phyloP scores from a whole-genome alignment of 2,888 invertebrate species.

The Lordiphosa andalusiaca region DNA sequence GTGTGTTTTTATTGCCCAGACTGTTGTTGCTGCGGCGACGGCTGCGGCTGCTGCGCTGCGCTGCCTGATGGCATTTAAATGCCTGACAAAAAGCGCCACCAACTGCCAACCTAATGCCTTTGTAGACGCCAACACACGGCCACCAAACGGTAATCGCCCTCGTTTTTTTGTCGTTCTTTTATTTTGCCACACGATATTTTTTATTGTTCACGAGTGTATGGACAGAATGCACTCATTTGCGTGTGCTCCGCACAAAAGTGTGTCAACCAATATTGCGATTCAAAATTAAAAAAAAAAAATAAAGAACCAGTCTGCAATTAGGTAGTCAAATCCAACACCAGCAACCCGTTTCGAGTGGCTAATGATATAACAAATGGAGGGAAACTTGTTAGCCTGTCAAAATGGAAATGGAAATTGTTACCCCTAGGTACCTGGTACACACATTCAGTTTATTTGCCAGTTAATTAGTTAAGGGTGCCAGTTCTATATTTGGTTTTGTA shows the following conservation, averaged over 20 bases:
- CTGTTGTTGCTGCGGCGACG: conserved; percentile 18
- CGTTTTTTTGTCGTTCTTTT: conserved; percentile 1
- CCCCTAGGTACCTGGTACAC: conserved; percentile 36
- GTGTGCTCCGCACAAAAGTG: conserved; percentile 43
- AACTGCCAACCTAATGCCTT: conserved; percentile 57
- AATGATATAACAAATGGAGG: no score
- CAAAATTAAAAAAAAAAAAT: background rate
- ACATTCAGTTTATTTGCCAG: conserved; percentile 49
- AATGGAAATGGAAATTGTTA: conserved; percentile 65
- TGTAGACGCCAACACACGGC: conserved; percentile 21
- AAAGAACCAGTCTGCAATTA: conserved; percentile 30
- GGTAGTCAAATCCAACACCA: conserved; percentile 14
- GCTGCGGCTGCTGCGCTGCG: conserved; percentile 39
- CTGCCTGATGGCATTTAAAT: conserved; percentile 53
- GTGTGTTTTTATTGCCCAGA: conserved; percentile 34
- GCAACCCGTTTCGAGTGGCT: conserved; percentile 3
- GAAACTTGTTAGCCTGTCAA: conserved; percentile 38
- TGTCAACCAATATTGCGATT: conserved; percentile 59
- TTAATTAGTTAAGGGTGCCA: conserved; percentile 46
- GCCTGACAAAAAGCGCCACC: conserved; percentile 60
- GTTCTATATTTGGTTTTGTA: conserved; percentile 28
- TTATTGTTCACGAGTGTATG: conserved; percentile 16
- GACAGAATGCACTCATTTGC: background rate
- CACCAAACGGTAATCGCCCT: conserved; percentile 19
- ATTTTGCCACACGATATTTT: conserved; percentile 23